Conservation (phyloP, 2,797 vertebrate species). For the Typhlichthys subterraneus region DNA sequence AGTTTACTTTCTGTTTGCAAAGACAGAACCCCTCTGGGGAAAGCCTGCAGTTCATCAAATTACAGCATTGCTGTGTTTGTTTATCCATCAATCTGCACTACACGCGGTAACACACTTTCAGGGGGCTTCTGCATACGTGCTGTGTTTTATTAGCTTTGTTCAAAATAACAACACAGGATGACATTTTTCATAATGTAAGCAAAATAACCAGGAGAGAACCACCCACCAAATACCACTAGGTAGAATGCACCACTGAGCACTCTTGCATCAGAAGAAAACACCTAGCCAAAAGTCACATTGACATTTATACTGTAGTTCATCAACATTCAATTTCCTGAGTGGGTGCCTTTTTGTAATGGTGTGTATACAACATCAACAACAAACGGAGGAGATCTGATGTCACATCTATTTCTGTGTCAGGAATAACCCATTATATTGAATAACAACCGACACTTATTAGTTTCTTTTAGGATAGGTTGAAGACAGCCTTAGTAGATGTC, state of each 20-base stretch:
- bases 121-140: background rate
- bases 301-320: no score
- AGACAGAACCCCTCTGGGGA: conserved; percentile 11
- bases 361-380: background rate
- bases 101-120: conserved; percentile 11
- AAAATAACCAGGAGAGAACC: background rate
- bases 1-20: conserved; percentile 15
- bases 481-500: no score
- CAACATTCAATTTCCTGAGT: background rate
- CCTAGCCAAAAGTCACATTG: no score
- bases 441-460: no score
- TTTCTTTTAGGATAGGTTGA: no score
- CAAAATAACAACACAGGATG: background rate
- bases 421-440: no score
- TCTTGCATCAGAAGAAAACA: no score
- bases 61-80: conserved; percentile 14
- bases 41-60: conserved; percentile 23
- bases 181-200: background rate
- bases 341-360: background rate
- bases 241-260: no score
- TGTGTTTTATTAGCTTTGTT: background rate
- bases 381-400: background rate
- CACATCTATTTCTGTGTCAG: background rate
- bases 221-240: background rate
- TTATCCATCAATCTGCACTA: conserved; percentile 22